Evolutionary conservation across 2,797 vertebrate species (phyloP).

Genomic region (Sebastes ruberrimus): DNA sequence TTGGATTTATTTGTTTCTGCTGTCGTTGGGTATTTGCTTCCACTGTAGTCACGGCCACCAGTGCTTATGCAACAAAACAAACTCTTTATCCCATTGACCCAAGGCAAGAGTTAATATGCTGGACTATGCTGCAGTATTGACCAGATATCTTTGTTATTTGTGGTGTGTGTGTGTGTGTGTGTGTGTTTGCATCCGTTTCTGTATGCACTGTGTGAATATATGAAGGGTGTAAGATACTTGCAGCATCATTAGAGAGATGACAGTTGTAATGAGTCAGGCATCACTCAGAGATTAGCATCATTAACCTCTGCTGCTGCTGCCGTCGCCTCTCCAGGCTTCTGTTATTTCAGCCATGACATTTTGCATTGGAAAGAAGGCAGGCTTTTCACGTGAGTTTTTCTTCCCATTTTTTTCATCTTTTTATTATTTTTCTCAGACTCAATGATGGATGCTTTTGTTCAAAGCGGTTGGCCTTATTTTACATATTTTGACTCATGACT

Average conservation of each 20-base stretch:
- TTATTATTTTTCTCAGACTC: neutral
- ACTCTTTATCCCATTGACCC: neutral
- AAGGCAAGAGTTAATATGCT: conserved; percentile 4
- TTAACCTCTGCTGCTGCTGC: conserved; percentile 51
- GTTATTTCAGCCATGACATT: neutral
- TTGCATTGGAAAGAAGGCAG: neutral
- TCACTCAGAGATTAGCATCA: conserved; percentile 43
- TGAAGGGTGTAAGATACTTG: neutral
- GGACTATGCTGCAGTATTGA: neutral
- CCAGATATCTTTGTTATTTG: neutral
- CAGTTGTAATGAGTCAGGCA: conserved; percentile 51
- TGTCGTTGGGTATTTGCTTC: conserved; percentile 9
- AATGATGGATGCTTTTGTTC: neutral
- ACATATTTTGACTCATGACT: neutral
- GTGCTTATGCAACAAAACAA: conserved; percentile 11
- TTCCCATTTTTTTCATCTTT: neutral
- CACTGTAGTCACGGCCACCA: neutral
- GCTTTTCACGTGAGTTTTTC: neutral
- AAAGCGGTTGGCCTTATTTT: neutral
- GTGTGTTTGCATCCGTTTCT: neutral
- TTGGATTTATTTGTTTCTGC: conserved; percentile 14
- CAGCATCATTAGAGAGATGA: conserved; percentile 52
- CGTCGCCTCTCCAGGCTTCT: conserved; percentile 5
- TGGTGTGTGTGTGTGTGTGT: neutral
- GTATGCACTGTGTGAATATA: neutral